phyloP scores from a whole-genome alignment of 2,888 invertebrate genomes.

The Lochmaea capreae region DNA sequence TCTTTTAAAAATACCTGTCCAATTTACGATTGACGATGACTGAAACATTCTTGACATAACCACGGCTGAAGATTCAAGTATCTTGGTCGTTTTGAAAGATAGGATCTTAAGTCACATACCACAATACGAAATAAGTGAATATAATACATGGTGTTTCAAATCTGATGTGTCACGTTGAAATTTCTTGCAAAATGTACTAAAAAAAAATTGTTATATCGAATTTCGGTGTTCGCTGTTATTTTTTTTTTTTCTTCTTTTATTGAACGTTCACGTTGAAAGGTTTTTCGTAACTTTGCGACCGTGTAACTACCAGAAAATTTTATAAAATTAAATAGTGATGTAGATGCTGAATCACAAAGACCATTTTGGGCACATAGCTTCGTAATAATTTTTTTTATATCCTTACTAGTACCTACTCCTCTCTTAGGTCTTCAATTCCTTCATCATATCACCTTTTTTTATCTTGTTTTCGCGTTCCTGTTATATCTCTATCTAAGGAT shows the following conservation, averaged over 20 bases:
- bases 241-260: background rate
- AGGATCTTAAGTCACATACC: conserved; percentile 35
- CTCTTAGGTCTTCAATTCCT: too few species aligned
- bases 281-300: too few species aligned
- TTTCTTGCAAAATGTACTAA: conserved; percentile 1
- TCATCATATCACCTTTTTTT: too few species aligned
- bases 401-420: too few species aligned
- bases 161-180: conserved; percentile 24
- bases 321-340: too few species aligned
- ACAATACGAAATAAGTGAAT: conserved; percentile 40
- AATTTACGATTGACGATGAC: conserved; percentile 35
- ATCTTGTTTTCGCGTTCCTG: too few species aligned
- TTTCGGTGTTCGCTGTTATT: conserved; percentile 1
- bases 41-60: conserved; percentile 39
- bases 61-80: conserved; percentile 38
- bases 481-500: too few species aligned
- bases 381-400: too few species aligned
- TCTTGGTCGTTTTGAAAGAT: conserved; percentile 35
- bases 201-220: background rate
- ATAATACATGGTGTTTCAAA: conserved; percentile 29
- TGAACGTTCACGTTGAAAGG: too few species aligned
- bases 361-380: too few species aligned
- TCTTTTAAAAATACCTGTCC: conserved; percentile 13
- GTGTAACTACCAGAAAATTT: too few species aligned
- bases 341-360: too few species aligned